Conservation (phyloP, 1,140 invertebrate genomes). For the Drosophila bipectinata region DNA sequence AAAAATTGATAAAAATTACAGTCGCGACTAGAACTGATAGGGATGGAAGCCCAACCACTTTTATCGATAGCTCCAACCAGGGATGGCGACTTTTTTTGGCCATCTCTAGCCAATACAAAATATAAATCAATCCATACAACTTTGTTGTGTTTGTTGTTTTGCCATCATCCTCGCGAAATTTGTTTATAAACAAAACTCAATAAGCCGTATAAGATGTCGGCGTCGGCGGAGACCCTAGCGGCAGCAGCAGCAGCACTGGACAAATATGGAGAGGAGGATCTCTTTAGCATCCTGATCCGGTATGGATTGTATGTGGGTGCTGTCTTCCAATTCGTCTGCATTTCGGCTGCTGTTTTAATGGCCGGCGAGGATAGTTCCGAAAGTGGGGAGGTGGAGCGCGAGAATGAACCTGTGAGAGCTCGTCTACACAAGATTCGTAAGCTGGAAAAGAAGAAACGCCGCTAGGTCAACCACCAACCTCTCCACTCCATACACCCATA, state of each 20-base stretch:
- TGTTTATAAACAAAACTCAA: conserved; percentile 16
- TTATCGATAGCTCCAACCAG: conserved; percentile 15
- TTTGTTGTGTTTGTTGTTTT: conserved; percentile 7
- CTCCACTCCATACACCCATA: neutral
- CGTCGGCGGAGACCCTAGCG: conserved; percentile 43
- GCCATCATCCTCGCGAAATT: conserved; percentile 1
- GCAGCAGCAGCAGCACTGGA: conserved; percentile 54
- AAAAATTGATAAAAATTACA: conserved; percentile 47
- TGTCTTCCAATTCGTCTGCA: conserved; percentile 74
- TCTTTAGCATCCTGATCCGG: conserved; percentile 65
- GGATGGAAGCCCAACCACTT: neutral
- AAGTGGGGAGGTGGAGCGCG: conserved; percentile 36
- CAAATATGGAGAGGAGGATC: conserved; percentile 74
- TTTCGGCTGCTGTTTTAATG: conserved; percentile 65
- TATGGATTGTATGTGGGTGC: conserved; percentile 77
- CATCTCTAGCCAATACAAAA: conserved; percentile 54
- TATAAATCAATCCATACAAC: conserved; percentile 29
- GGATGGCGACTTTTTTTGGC: neutral
- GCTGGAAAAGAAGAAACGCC: conserved; percentile 78
- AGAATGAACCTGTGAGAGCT: conserved; percentile 40
- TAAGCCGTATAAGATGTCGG: conserved; percentile 31
- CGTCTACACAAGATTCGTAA: conserved; percentile 78
- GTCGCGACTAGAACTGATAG: conserved; percentile 19
- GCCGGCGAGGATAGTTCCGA: conserved; percentile 52
- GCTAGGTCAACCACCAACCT: conserved; percentile 42